Evolutionary conservation across 1,140 invertebrate genomes (phyloP), one percentile per base, ranked within the genome.

Genomic region (Euschistus heros): DNA sequence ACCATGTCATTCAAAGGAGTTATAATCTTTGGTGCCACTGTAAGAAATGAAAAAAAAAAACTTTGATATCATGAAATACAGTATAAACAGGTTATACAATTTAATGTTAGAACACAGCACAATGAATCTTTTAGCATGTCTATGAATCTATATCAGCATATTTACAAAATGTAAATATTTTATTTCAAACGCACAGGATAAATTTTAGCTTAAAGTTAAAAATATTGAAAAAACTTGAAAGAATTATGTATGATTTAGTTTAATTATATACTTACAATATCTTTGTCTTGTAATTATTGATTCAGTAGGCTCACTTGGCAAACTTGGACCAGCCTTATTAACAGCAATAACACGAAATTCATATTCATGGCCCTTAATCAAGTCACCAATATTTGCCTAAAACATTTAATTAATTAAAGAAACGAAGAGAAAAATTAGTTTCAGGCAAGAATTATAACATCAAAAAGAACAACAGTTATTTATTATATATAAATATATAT

Each of bases 311-410:
- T 95, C 93, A 62, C 91, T 94, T 8, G 95, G 92, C 75, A 97
- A 92, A 54, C 94, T 96, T 72, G 90, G 87, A 42, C 97, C 97
- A 57, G 92, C 94, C 73, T 92, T 86, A 77, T 99, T 99, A 3
- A 91, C 86, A 24, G 97, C 96, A 71, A 93, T 90, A 0, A 99
- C 83, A 69, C 97, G 81, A 81, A 99, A 98, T 76, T 97, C 92
- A 75, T 98, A 98, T 73, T 96, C 91, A 75, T 95, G 90, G 33
- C 93, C 93, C 76, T 96, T 92, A 2, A 84, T 87, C 33, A 99
- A 78, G 74, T 95, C 91, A 57, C 89, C 87, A 47, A 97, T 89
- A 62, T 86, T 86, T 44, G 86, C 85, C 71, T 83, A 44, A 15
- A 72, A 64, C 10, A 37, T 37, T 37, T 18, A 62, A 20, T n/a